Evolutionary conservation across 1,140 invertebrate species (phyloP), one percentile per base, ranked within the genome.

Genomic region (Hormaphis cornu): DNA sequence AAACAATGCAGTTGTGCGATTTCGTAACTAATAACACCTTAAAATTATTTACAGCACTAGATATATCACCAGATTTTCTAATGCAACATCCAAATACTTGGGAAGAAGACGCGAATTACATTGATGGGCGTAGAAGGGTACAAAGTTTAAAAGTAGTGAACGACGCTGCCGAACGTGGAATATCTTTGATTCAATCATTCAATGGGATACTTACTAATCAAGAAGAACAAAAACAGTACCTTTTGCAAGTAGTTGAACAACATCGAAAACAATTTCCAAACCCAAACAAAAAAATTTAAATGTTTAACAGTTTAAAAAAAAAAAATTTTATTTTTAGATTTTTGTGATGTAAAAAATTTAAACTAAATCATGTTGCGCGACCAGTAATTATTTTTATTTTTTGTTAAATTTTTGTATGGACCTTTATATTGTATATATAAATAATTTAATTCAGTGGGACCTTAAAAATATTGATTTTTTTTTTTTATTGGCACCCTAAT

Each of bases 111-210:
- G n/a, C 1, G 12, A 8, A 42, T 42, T 58, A 24, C n/a, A 33
- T 54, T 22, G 30, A 35, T 6, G 71, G 71, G 24, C 72, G 73
- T 30, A 42, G 70, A 72, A 73, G 71, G 56, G 71, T 73, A 20
- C 73, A 73, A 44, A 33, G 71, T 44, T 24, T 74, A n/a, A 72
- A 71, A 63, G 74, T 73, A 18, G 63, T 75, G 0, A 75, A 75
- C 70, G 73, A 74, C 69, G 24, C 66, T 5, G 73, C 72, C 4
- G 73, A 76, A 74, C 70, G 73, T 73, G 73, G 70, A 37, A 66
- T 75, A 28, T 42, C 71, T n/a, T 54, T 74, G 30, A 73, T 73
- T 16, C 48, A 70, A 18, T 72, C 72, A 42, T 75, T 72, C 33
- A 74, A 73, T 61, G 61, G 69, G 24, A 72, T 71, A 30, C 63